Base-by-base conservation (phyloP, 2,113 vertebrate species). In the Verasper variegatus region DNA sequence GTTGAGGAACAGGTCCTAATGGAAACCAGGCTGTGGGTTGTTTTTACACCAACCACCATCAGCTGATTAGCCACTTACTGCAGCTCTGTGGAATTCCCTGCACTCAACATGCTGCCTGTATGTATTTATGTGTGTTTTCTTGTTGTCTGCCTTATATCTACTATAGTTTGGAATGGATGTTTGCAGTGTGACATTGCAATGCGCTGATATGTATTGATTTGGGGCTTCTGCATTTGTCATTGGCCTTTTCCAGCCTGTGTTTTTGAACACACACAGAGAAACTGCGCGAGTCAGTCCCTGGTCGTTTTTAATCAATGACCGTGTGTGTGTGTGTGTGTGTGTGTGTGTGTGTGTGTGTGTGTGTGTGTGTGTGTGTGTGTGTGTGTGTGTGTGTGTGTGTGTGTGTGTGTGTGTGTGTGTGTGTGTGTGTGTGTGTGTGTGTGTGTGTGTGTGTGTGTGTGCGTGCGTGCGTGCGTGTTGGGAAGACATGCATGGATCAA, bases 21-120 rank as follows among this genome's bases (percentile, higher is more conserved):
- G 80, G 75, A 85, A 89, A 89, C 79, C 78, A 90, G 55, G 49
- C 56, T 70, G 73, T 58, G 72, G 79, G 54, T 40, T 71, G 27
- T 66, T 64, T 64, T 74, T 72, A 84, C 74, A 74, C 65, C 59
- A 64, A 62, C 40, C 40, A 42, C 40, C 12, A 42, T 12, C 76
- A 80, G 68, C 64, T 74, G 62, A 56, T 58, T 72, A 62, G 61
- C 54, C 75, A 55, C 73, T 82, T 71, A 49, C 31, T 80, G 74
- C 55, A 80, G 67, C 47, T 79, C 11, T 21, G 0, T 59, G 35
- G 55, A 84, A 55, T 13, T 67, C 26, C 3, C 5, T 23, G 17
- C 42, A 42, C 37, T 82, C 74, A 72, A 76, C 49, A 0, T 52
- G 62, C 58, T 1, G 35, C 45, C 13, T 65, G 61, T 27, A 3